Evolutionary conservation across 2,797 vertebrate species (phyloP).

Genomic region (Myoxocephalus aenaeus): DNA sequence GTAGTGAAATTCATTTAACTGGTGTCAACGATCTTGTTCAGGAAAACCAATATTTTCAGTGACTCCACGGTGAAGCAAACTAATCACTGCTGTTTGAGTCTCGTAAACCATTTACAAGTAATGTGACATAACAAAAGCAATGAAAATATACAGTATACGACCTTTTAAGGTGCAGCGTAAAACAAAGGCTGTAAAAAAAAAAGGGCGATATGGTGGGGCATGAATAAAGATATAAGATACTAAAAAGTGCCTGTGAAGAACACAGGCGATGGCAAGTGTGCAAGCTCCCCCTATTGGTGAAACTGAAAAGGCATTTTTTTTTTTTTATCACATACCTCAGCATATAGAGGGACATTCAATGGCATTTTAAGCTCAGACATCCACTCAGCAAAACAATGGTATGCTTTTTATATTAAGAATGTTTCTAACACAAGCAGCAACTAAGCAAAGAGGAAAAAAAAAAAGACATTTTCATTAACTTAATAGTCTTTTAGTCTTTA

Average conservation of each 20-base stretch:
- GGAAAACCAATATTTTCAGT: slow-evolving; percentile 50
- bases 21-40: slow-evolving; percentile 59
- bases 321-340: neutral
- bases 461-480: slow-evolving; percentile 33
- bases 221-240: slow-evolving; percentile 63
- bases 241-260: slow-evolving; percentile 37
- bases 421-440: slow-evolving; percentile 35
- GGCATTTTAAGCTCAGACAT: slow-evolving; percentile 24
- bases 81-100: slow-evolving; percentile 48
- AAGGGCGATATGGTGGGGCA: slow-evolving; percentile 27
- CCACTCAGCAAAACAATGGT: neutral
- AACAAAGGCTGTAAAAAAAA: slow-evolving; percentile 60
- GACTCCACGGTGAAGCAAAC: slow-evolving; percentile 48
- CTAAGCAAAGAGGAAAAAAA: neutral
- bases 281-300: slow-evolving; percentile 83
- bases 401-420: slow-evolving; percentile 2
- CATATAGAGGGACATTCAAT: slow-evolving; percentile 5
- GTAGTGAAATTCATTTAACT: slow-evolving; percentile 60
- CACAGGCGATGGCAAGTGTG: slow-evolving; percentile 66
- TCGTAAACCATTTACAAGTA: slow-evolving; percentile 38
- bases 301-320: slow-evolving; percentile 19
- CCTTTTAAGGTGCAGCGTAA: slow-evolving; percentile 58
- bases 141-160: slow-evolving; percentile 44
- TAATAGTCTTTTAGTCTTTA: slow-evolving; percentile 49
- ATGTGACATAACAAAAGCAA: slow-evolving; percentile 51